Evolutionary conservation across 2,888 invertebrate genomes (phyloP).

Genomic region (Papilio elwesi): DNA sequence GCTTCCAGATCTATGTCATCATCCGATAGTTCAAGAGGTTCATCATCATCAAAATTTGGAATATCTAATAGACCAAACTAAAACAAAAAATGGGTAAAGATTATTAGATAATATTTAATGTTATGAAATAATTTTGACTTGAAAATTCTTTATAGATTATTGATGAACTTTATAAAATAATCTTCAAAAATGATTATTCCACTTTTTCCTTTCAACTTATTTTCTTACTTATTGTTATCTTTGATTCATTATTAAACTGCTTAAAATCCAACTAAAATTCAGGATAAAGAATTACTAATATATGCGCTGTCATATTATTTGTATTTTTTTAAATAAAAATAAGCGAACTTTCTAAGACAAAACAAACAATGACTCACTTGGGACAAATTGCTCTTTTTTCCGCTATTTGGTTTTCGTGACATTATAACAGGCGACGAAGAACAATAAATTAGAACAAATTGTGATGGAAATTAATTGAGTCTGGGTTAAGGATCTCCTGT

Average conservation of each 20-base stretch:
- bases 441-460: not conserved
- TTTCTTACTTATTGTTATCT: not conserved
- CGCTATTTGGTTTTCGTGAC: constrained; percentile 67
- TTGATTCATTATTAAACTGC: not conserved
- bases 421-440: constrained; percentile 50
- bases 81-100: constrained; percentile 37
- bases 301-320: not conserved
- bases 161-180: too few species aligned
- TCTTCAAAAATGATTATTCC: not conserved
- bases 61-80: constrained; percentile 92
- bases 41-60: constrained; percentile 83
- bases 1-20: constrained; percentile 94
- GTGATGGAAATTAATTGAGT: not conserved
- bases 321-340: constrained; percentile 35
- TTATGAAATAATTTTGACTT: too few species aligned
- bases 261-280: not conserved
- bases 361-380: constrained; percentile 78
- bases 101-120: too few species aligned
- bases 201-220: not conserved
- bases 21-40: constrained; percentile 79
- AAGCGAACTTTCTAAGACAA: constrained; percentile 55
- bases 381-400: constrained; percentile 73
- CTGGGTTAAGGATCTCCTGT: too few species aligned
- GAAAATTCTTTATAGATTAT: too few species aligned
- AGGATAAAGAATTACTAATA: not conserved